These are phyloP conservation scores for Nephrocerus scutellatus DNA, from an alignment of 2,888 invertebrate genomes.

Conservation along the genomic window DNA sequence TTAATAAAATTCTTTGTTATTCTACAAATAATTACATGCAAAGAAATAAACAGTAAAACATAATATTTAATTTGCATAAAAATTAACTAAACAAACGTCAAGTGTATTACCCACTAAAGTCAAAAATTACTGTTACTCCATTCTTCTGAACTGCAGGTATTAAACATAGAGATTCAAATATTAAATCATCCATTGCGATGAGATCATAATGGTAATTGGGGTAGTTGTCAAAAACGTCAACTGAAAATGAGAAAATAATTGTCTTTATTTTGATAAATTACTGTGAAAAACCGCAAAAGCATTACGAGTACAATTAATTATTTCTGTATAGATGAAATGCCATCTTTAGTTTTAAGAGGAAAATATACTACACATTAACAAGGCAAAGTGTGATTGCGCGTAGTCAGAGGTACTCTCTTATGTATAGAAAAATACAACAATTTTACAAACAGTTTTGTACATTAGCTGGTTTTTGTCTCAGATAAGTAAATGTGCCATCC, in stretches of 20 bases:
- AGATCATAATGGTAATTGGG: slow-evolving; percentile 37
- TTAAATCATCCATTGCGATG: slow-evolving; percentile 42
- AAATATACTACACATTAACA: too few species aligned
- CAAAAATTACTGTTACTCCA: slow-evolving; percentile 40
- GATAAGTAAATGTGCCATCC: too few species aligned
- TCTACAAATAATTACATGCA: slow-evolving; percentile 21
- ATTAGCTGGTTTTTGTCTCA: too few species aligned
- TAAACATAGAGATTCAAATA: slow-evolving; percentile 39
- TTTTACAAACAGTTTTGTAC: too few species aligned
- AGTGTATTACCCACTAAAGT: slow-evolving; percentile 36
- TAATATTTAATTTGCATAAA: too few species aligned
- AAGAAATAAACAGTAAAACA: slow-evolving; percentile 3
- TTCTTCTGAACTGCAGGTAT: slow-evolving; percentile 37
- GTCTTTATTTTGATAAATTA: background rate
- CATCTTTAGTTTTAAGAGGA: too few species aligned
- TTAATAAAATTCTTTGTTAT: slow-evolving; percentile 36
- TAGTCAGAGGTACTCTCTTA: too few species aligned
- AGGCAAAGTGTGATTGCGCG: too few species aligned
- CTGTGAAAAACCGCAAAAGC: slow-evolving; percentile 1
- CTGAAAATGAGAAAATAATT: slow-evolving; percentile 16
- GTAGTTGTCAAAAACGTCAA: slow-evolving; percentile 38
- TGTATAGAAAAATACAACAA: too few species aligned
- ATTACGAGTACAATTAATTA: too few species aligned
- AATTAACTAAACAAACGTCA: background rate
- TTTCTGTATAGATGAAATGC: too few species aligned